Evolutionary conservation across 35 echinoderm and acorn worm species (phyloP), one percentile per base, ranked within the genome.

Genomic region (Apostichopus californicus): DNA sequence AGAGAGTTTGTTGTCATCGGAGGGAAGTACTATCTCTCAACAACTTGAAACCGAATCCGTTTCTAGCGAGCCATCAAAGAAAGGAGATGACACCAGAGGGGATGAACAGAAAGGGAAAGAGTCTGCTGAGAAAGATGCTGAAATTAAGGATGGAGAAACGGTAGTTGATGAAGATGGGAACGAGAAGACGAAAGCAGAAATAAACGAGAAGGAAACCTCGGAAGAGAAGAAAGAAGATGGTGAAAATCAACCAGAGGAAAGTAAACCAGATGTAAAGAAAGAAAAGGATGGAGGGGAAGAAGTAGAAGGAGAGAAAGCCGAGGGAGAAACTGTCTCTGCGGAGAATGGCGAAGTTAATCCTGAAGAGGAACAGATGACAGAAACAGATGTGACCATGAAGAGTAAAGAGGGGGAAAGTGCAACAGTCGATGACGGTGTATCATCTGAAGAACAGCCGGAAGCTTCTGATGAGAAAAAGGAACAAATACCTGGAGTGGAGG

Each of bases 1-100:
- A 73, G 80, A 93, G 15, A 94, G 93, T 18, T 84, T 86, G 73
- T 13, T 99, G 8, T 91, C 84, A n/a, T 81, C 95, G 20, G 97
- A 96, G 57, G 91, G 57, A 21, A 87, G 86, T 71, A 55, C 17
- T 66, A 4, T 87, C 54, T 87, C 86, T 75, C 57, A 94, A 90
- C 55, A 59, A 5, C 52, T 58, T 73, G 28, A 92, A 24, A 8
- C 20, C 28, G 57, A 81, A 78, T 25, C 20, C 54, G 71, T 23
- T 6, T 25, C 63, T 52, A 8, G 5, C 1, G 14, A 52, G 17
- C 13, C 9, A 78, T 8, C 5, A 0, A 23, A 90, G 21, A 5
- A 86, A 56, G 81, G 93, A 46, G 77, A 28, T 6, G 23, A 17
- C 13, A 57, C 82, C 17, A 18, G 94, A 72, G 68, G 24, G 83